Percentiles rank a stretch among this genome's conserved stretches.
phyloP scores from a whole-genome alignment of 2,888 invertebrate species.

The Nomada goodeniana region DNA sequence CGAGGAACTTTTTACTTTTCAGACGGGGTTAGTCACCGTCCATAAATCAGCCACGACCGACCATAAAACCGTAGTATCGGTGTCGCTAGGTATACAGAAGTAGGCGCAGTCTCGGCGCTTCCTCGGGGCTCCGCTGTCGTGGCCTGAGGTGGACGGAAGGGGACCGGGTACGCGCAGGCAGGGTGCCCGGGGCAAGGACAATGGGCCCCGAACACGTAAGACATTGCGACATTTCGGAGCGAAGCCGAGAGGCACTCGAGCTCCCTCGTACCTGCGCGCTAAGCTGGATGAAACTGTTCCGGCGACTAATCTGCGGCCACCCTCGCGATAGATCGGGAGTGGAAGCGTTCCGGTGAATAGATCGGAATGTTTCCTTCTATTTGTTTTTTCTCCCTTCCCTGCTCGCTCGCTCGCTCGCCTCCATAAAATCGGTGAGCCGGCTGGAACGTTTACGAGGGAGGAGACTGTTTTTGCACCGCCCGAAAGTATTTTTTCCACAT shows the following conservation, averaged over 20 bases:
- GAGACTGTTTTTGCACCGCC: background rate
- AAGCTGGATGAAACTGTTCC: constrained; percentile 33
- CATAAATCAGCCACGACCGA: constrained; percentile 79
- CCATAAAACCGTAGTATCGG: constrained; percentile 78
- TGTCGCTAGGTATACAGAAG: constrained; percentile 57
- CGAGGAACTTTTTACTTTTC: constrained; percentile 77
- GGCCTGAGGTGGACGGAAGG: background rate
- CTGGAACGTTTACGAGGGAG: too few species aligned
- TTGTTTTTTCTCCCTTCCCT: too few species aligned
- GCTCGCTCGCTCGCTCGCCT: too few species aligned
- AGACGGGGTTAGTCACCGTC: constrained; percentile 76
- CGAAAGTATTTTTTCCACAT: background rate
- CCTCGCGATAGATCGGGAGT: background rate
- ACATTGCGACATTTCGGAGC: constrained; percentile 82
- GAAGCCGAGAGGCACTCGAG: background rate
- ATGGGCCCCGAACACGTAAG: constrained; percentile 74
- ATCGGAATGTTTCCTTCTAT: too few species aligned
- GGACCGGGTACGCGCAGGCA: constrained; percentile 53
- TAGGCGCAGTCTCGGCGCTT: constrained; percentile 25
- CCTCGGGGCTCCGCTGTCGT: constrained; percentile 4
- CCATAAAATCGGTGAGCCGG: too few species aligned
- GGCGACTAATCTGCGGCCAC: constrained; percentile 9
- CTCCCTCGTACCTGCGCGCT: constrained; percentile 42
- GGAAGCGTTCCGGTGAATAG: background rate
- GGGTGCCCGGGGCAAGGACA: constrained; percentile 71